These are phyloP conservation scores for Leptinotarsa haldemani DNA, from an alignment of 2,888 invertebrate genomes.

Conservation along the genomic window DNA sequence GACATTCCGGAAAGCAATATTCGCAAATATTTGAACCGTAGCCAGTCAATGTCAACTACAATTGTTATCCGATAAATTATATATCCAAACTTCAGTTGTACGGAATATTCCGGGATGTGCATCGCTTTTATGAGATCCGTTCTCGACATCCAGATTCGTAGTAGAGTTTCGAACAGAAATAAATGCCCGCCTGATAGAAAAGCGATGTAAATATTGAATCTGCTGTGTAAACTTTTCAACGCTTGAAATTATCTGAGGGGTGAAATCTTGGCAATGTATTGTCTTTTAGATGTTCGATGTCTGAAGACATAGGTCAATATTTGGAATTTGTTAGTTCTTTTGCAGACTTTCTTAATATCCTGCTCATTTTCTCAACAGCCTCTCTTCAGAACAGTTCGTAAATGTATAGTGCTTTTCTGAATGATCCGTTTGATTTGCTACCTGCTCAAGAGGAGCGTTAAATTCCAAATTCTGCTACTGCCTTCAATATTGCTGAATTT, in stretches of 20 bases:
- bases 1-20: background rate
- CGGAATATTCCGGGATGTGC: background rate
- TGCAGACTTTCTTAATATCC: too few relatives aligned
- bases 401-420: too few relatives aligned
- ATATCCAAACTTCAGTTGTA: background rate
- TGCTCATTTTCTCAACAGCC: too few relatives aligned
- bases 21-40: constrained; percentile 13
- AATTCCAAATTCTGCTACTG: too few relatives aligned
- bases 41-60: constrained; percentile 4
- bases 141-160: background rate
- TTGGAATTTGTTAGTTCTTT: too few relatives aligned
- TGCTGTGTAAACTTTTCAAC: background rate
- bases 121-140: background rate
- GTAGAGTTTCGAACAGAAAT: background rate
- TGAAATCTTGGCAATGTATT: background rate
- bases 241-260: background rate
- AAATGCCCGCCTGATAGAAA: background rate
- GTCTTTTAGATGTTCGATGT: background rate
- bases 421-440: too few relatives aligned
- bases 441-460: too few relatives aligned
- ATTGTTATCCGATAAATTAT: constrained; percentile 6
- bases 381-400: too few relatives aligned
- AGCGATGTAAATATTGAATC: background rate
- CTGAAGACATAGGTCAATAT: too few relatives aligned
- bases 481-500: too few relatives aligned